Conservation (phyloP, 1,140 invertebrate genomes). For the Macrosteles quadrilineatus region DNA sequence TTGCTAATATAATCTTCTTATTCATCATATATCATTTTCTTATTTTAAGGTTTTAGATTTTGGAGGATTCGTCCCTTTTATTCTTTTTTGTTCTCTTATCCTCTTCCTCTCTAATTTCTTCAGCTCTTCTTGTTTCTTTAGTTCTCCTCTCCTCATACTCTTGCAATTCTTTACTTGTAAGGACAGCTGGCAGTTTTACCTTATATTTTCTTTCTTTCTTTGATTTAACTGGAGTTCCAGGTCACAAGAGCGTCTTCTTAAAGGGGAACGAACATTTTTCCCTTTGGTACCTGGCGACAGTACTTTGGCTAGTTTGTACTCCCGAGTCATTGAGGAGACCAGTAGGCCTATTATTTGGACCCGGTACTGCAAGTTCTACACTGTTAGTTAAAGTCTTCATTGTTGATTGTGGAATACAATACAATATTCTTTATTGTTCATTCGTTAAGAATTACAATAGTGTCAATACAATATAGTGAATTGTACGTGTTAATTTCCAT, state of each 20-base stretch:
- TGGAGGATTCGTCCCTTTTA: not conserved
- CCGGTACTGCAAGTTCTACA: too few relatives aligned
- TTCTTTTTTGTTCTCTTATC: not conserved
- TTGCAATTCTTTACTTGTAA: not conserved
- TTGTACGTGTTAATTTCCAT: too few relatives aligned
- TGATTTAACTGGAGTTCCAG: not conserved
- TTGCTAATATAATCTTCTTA: not conserved
- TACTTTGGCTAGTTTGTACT: constrained; percentile 13
- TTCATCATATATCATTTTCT: not conserved
- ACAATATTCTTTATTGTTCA: too few relatives aligned
- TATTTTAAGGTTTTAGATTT: too few relatives aligned
- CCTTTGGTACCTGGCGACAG: not conserved
- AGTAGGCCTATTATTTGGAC: too few relatives aligned
- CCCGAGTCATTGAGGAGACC: too few relatives aligned
- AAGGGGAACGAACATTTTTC: not conserved
- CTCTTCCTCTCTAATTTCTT: not conserved
- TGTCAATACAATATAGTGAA: too few relatives aligned
- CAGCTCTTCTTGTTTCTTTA: not conserved
- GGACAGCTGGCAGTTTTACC: not conserved
- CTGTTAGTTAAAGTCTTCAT: too few relatives aligned
- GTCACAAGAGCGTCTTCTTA: not conserved
- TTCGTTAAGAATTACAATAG: too few relatives aligned
- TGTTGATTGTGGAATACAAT: too few relatives aligned
- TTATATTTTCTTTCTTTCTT: not conserved
- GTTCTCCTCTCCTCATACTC: not conserved